Conservation (phyloP, 2,113 vertebrate genomes). For the Myiopsitta monachus region DNA sequence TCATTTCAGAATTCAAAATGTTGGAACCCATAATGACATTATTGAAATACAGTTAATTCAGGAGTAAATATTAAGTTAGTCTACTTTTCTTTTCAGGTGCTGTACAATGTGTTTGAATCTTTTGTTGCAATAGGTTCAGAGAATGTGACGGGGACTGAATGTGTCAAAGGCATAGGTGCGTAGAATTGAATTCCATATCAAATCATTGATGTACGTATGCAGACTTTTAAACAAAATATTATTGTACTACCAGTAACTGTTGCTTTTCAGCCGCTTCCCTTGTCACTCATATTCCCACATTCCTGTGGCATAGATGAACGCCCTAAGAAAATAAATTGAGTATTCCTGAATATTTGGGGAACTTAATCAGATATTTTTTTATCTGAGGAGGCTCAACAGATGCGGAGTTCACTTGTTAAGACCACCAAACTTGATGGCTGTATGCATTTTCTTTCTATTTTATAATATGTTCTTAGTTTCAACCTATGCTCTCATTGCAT, state of each 20-base stretch:
- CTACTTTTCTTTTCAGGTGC: constrained; percentile 77
- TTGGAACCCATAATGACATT: not conserved
- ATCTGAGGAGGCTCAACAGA: not conserved
- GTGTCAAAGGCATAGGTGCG: constrained; percentile 92
- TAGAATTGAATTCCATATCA: not conserved
- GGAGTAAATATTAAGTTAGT: not conserved
- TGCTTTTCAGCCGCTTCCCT: not conserved
- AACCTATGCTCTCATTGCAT: not conserved
- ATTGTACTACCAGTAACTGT: not conserved
- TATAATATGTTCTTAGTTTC: not conserved
- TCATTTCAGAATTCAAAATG: not conserved
- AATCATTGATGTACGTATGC: not conserved
- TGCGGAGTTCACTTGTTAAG: not conserved
- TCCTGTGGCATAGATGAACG: not conserved
- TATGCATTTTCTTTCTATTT: not conserved
- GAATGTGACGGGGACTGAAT: constrained; percentile 83
- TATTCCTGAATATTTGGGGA: not conserved
- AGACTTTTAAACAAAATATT: not conserved
- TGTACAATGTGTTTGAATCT: constrained; percentile 93
- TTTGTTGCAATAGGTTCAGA: constrained; percentile 85
- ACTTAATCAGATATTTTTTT: not conserved
- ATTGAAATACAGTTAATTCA: not conserved
- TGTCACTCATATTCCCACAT: not conserved
- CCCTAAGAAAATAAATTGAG: not conserved
- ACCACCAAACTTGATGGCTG: not conserved